These are phyloP conservation scores for Hippopotamyrus pictus DNA, from an alignment of 2,797 vertebrate genomes.

Conservation along the genomic window DNA sequence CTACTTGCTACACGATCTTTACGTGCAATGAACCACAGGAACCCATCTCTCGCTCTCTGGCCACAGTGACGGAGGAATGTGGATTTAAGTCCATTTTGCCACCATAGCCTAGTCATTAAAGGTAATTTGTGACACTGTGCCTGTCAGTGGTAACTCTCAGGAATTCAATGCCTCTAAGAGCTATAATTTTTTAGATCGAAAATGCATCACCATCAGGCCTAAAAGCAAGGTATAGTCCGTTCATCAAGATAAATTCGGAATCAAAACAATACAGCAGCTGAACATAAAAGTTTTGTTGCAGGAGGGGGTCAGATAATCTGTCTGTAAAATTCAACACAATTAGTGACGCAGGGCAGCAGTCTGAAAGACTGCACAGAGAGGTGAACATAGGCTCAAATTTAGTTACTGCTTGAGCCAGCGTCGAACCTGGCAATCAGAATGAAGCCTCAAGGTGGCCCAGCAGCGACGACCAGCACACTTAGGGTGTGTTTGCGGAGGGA, in stretches of 20 bases:
- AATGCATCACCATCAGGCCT: slow-evolving; percentile 9
- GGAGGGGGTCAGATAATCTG: neutral
- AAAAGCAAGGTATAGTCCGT: slow-evolving; percentile 16
- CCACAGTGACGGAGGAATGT: neutral
- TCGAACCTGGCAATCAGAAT: neutral
- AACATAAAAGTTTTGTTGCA: slow-evolving; percentile 13
- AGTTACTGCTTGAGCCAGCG: neutral
- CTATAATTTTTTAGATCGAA: slow-evolving; percentile 6
- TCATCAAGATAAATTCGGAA: slow-evolving; percentile 19
- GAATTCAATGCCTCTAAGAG: neutral
- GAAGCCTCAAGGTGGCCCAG: neutral
- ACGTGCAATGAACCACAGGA: neutral
- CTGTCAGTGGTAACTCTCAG: slow-evolving; percentile 1
- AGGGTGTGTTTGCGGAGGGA: neutral
- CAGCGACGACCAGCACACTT: neutral
- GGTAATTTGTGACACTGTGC: slow-evolving; percentile 23
- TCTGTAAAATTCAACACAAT: slow-evolving; percentile 17
- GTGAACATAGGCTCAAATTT: neutral
- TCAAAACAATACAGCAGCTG: slow-evolving; percentile 11
- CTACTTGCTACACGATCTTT: neutral
- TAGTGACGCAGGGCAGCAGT: neutral
- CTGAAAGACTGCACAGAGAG: neutral
- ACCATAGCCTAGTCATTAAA: slow-evolving; percentile 20
- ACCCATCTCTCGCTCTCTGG: neutral
- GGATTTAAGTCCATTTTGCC: slow-evolving; percentile 15